Percentiles rank a stretch among this genome's conserved stretches.
Conservation (phyloP, 1,140 invertebrate genomes). For the Polypedilum pembai region DNA sequence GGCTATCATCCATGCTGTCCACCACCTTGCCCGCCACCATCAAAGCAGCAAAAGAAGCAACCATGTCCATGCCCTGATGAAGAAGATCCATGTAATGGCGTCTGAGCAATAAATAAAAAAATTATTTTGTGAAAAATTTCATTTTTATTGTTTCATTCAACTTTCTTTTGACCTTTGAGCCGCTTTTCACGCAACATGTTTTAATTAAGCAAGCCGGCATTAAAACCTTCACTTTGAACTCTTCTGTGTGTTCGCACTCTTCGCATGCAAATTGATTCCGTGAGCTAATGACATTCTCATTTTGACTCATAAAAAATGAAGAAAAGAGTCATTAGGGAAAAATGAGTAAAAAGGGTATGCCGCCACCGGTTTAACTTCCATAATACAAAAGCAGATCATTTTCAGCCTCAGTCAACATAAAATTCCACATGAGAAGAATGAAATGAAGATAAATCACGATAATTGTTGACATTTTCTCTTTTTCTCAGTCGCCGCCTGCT, state of each 20-base stretch:
- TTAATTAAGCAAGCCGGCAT: constrained; percentile 10
- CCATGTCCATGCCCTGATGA: not conserved
- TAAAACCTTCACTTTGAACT: constrained; percentile 17
- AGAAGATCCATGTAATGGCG: not conserved
- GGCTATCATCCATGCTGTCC: not conserved
- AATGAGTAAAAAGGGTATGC: not conserved
- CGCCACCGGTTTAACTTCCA: not conserved
- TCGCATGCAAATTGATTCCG: constrained; percentile 4
- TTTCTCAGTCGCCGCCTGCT: not conserved
- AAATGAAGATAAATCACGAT: constrained; percentile 7
- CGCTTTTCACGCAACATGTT: not conserved
- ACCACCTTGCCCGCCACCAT: not conserved
- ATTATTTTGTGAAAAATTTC: not conserved
- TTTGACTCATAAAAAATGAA: not conserved
- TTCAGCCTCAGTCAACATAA: not conserved
- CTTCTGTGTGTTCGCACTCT: not conserved
- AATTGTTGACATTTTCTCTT: constrained; percentile 17
- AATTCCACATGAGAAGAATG: not conserved
- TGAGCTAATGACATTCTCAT: constrained; percentile 11
- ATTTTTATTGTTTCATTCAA: not conserved
- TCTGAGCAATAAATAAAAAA: no score
- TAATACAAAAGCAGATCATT: constrained; percentile 6
- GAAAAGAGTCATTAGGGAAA: not conserved
- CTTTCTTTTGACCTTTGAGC: not conserved
- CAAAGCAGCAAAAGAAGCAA: not conserved